Conservation (phyloP, 1,140 invertebrate species). For the Daktulosphaira vitifoliae region DNA sequence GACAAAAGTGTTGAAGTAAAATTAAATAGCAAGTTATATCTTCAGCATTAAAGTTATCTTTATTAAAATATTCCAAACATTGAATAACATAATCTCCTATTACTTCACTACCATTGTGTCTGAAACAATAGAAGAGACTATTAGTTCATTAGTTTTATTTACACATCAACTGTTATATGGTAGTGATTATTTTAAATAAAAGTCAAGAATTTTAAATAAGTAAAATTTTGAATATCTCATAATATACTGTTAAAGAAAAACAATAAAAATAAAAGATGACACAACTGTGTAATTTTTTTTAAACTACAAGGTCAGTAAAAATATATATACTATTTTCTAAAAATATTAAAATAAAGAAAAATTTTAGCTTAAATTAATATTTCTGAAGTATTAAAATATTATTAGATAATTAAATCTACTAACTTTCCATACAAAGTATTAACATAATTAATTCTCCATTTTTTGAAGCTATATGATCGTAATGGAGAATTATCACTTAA, state of each 20-base stretch:
- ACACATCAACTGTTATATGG: too few species aligned
- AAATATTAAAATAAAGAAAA: too few species aligned
- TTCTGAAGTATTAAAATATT: neutral
- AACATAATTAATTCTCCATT: slow-evolving; percentile 23
- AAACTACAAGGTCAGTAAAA: too few species aligned
- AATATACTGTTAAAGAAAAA: too few species aligned
- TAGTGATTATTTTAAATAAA: too few species aligned
- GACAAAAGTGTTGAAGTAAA: slow-evolving; percentile 30
- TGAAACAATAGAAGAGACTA: neutral
- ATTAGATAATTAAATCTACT: neutral
- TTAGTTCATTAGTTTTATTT: too few species aligned
- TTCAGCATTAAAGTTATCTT: neutral
- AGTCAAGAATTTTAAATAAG: too few species aligned
- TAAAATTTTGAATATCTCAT: too few species aligned
- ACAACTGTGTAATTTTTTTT: too few species aligned
- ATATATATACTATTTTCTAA: too few species aligned
- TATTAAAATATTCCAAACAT: slow-evolving; percentile 6
- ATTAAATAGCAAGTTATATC: slow-evolving; percentile 15
- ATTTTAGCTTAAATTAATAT: too few species aligned
- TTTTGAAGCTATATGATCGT: neutral
- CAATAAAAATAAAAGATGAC: too few species aligned
- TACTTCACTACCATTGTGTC: slow-evolving; percentile 1
- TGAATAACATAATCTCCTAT: slow-evolving; percentile 1
- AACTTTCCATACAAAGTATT: slow-evolving; percentile 28
- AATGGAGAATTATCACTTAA: slow-evolving; percentile 14